Percentiles rank a stretch among this genome's conserved stretches.
Conservation (phyloP, 2,797 vertebrate genomes). For the Falco peregrinus region DNA sequence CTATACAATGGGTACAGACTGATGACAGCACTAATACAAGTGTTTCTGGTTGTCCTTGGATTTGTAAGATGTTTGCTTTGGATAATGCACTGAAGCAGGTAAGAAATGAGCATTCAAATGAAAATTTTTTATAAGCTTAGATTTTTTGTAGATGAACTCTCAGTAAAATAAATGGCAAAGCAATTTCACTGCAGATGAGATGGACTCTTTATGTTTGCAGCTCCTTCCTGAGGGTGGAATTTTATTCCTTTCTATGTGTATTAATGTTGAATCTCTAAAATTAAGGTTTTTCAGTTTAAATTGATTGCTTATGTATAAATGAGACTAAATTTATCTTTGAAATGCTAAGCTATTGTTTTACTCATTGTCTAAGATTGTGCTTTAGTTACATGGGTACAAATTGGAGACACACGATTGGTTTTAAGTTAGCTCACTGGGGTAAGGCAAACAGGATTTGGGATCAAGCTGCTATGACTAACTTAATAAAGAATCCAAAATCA, state of each 20-base stretch:
- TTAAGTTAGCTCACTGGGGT: neutral
- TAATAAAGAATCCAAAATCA: slow-evolving; percentile 11
- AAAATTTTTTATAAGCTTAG: neutral
- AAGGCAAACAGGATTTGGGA: slow-evolving; percentile 1
- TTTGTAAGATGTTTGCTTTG: neutral
- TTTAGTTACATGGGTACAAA: neutral
- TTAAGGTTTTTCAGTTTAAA: neutral
- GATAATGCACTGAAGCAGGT: neutral
- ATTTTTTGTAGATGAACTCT: neutral
- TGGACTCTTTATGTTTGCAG: neutral
- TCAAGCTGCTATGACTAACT: slow-evolving; percentile 9
- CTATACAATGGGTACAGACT: neutral
- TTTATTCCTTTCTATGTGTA: neutral
- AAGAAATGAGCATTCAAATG: neutral
- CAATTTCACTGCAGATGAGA: neutral
- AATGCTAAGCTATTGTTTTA: neutral
- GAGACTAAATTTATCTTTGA: neutral
- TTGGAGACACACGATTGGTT: neutral
- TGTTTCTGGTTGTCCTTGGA: neutral
- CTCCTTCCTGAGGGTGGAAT: neutral
- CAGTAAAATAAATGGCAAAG: neutral
- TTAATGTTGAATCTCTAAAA: neutral
- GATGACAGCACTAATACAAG: neutral
- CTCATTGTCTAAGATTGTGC: neutral
- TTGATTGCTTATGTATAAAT: neutral